phyloP scores from a whole-genome alignment of 1,140 invertebrate species.

The Wasmannia auropunctata region DNA sequence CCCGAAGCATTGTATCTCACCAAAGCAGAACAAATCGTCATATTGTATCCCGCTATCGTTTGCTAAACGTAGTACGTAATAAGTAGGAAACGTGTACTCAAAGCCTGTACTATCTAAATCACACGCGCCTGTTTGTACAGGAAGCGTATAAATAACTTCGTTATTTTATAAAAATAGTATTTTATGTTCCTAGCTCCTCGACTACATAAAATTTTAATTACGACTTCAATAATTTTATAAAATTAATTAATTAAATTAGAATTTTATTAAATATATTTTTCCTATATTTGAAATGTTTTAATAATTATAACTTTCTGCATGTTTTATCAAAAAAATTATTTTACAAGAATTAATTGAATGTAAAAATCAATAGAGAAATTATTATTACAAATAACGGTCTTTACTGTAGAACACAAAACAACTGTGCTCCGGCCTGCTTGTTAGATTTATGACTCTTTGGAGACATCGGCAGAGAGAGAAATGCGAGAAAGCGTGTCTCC shows the following conservation, averaged over 20 bases:
- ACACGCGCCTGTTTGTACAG: conserved; percentile 1
- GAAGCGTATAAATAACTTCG: conserved; percentile 34
- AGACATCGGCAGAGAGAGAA: background rate
- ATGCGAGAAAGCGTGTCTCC: conserved; percentile 69
- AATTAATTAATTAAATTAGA: background rate
- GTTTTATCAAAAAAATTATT: background rate
- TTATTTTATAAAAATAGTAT: background rate
- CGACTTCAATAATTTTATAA: background rate
- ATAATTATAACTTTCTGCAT: background rate
- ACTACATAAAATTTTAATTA: background rate
- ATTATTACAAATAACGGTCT: background rate
- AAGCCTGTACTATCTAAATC: conserved; percentile 34
- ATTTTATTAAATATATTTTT: background rate
- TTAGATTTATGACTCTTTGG: conserved; percentile 28
- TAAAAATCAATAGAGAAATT: background rate
- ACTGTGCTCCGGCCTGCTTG: background rate
- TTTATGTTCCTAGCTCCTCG: background rate
- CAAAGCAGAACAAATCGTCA: conserved; percentile 24
- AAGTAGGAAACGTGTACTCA: conserved; percentile 32
- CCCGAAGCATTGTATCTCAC: background rate
- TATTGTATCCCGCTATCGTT: conserved; percentile 40
- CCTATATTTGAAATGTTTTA: background rate
- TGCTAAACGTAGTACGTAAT: conserved; percentile 3
- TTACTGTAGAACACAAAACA: background rate
- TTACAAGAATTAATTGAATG: background rate